Percentiles rank a stretch among this genome's conserved stretches.
These are phyloP conservation scores for Triplophysa dalaica DNA, from an alignment of 2,113 vertebrate species.

Conservation along the genomic window DNA sequence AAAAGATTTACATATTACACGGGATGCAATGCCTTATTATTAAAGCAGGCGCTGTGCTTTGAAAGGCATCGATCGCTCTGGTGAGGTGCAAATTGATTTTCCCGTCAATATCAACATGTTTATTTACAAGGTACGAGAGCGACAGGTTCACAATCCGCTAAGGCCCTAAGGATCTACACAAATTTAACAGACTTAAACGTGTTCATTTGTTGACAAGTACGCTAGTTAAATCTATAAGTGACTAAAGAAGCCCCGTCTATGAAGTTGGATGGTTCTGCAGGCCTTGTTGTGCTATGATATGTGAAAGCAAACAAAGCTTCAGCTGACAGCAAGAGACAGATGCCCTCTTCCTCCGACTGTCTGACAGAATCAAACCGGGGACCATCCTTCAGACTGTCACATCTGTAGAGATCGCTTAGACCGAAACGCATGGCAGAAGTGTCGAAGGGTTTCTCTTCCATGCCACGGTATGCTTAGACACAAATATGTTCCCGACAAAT, in stretches of 20 bases:
- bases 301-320: slow-evolving; percentile 13
- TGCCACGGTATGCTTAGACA: neutral
- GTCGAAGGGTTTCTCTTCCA: neutral
- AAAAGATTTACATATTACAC: slow-evolving; percentile 28
- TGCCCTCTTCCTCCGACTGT: slow-evolving; percentile 24
- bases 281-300: neutral
- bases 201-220: neutral
- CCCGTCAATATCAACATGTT: slow-evolving; percentile 2
- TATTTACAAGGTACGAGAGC: neutral
- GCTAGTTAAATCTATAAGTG: neutral
- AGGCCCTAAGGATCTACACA: neutral
- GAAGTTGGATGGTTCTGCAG: neutral
- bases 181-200: neutral
- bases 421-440: neutral
- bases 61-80: slow-evolving; percentile 19
- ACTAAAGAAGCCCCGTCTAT: neutral
- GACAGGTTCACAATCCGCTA: neutral
- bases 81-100: slow-evolving; percentile 31
- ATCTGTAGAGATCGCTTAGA: neutral
- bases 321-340: slow-evolving; percentile 24
- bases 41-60: neutral
- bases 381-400: slow-evolving; percentile 7
- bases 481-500: neutral
- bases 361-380: slow-evolving; percentile 23
- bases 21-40: neutral